These are phyloP conservation scores for Cardinalis cardinalis DNA, from an alignment of 2,113 vertebrate species.

Conservation along the genomic window DNA sequence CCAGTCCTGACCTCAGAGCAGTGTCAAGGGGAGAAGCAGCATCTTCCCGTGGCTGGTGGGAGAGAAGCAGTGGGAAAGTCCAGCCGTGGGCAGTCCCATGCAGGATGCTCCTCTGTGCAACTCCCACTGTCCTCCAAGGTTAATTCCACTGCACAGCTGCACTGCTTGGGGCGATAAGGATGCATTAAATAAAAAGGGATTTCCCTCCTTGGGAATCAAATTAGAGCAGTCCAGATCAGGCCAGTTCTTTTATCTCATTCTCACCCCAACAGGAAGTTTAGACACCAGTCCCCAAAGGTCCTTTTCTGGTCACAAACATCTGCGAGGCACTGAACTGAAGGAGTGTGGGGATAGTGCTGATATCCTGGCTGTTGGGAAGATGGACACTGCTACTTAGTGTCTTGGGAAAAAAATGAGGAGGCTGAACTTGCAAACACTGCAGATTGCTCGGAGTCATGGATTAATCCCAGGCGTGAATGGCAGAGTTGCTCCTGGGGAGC, in stretches of 20 bases:
- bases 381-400: not conserved
- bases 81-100: slow-evolving; percentile 3
- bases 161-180: slow-evolving; percentile 20
- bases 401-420: not conserved
- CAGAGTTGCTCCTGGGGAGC: not conserved
- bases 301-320: slow-evolving; percentile 32
- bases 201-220: slow-evolving; percentile 57
- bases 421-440: not conserved
- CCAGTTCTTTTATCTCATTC: slow-evolving; percentile 41
- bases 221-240: slow-evolving; percentile 31
- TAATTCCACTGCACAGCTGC: slow-evolving; percentile 69
- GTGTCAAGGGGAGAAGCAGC: slow-evolving; percentile 2
- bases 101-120: slow-evolving; percentile 30
- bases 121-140: slow-evolving; percentile 30
- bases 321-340: not conserved
- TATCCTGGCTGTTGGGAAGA: not conserved
- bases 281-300: not conserved
- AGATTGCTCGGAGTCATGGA: not conserved
- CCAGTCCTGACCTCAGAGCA: slow-evolving; percentile 21
- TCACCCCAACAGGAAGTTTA: slow-evolving; percentile 25
- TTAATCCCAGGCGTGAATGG: not conserved
- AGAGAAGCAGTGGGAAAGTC: slow-evolving; percentile 57
- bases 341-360: not conserved
- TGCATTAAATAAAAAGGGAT: slow-evolving; percentile 43
- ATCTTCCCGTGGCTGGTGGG: not conserved